These are phyloP conservation scores for Pandemis cinnamomeana DNA, from an alignment of 2,888 invertebrate genomes.

Conservation along the genomic window DNA sequence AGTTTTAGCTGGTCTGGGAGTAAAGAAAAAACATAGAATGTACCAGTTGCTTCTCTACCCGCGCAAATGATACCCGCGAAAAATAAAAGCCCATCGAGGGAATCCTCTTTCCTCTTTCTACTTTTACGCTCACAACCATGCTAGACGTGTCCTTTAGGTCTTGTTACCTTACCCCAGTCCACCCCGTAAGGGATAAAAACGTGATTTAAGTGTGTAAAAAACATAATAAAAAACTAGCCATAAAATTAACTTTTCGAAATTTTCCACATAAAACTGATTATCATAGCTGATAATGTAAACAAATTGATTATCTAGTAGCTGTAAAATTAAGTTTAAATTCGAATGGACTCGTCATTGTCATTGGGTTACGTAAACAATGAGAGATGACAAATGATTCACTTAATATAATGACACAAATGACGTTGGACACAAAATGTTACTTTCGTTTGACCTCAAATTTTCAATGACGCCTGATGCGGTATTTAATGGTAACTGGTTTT, in stretches of 20 bases:
- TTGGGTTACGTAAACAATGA: slow-evolving; percentile 33
- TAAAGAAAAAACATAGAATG: too few relatives aligned
- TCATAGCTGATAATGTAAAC: slow-evolving; percentile 9
- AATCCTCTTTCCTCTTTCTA: too few relatives aligned
- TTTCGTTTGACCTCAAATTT: slow-evolving; percentile 39
- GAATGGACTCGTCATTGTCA: slow-evolving; percentile 29
- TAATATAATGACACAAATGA: slow-evolving; percentile 39
- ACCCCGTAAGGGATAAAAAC: too few relatives aligned
- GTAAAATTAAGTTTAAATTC: slow-evolving; percentile 14
- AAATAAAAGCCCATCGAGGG: too few relatives aligned
- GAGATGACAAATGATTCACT: slow-evolving; percentile 40
- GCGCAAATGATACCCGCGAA: too few relatives aligned
- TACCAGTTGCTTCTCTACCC: too few relatives aligned
- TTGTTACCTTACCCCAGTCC: too few relatives aligned
- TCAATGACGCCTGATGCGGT: slow-evolving; percentile 9
- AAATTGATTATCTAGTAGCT: slow-evolving; percentile 36
- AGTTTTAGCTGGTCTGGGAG: too few relatives aligned
- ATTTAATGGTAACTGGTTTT: neutral
- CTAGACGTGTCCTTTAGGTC: too few relatives aligned
- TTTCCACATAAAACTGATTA: neutral
- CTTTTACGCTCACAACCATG: too few relatives aligned
- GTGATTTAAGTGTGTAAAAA: too few relatives aligned
- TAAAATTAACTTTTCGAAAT: neutral
- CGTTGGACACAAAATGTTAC: slow-evolving; percentile 38
- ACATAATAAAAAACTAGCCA: neutral